These are phyloP conservation scores for Triplophysa dalaica DNA, from an alignment of 2,113 vertebrate genomes.

Conservation along the genomic window DNA sequence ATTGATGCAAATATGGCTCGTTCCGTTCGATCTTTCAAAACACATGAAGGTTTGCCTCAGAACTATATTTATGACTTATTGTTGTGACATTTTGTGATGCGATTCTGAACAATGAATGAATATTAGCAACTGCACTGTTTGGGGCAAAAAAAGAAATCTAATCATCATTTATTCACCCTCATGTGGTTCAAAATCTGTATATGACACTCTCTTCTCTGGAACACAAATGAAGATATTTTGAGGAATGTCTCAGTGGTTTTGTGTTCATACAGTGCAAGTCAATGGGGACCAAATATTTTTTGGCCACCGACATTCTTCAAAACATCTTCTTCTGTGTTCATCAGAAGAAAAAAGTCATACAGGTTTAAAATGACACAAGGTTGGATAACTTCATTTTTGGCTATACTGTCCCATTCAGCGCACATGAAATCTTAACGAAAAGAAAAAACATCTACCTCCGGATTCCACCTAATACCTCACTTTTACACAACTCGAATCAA, in stretches of 20 bases:
- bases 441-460: slow-evolving; percentile 18
- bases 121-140: slow-evolving; percentile 16
- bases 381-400: too few relatives aligned
- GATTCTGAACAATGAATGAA: neutral
- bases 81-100: neutral
- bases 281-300: too few relatives aligned
- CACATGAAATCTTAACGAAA: neutral
- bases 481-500: slow-evolving; percentile 21
- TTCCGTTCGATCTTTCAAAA: neutral
- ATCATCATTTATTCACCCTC: too few relatives aligned
- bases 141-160: neutral
- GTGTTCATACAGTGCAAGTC: too few relatives aligned
- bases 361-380: too few relatives aligned
- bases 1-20: neutral
- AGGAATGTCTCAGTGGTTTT: too few relatives aligned
- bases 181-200: too few relatives aligned
- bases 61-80: neutral
- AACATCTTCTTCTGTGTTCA: too few relatives aligned
- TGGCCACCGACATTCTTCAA: too few relatives aligned
- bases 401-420: neutral
- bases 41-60: neutral
- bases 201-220: too few relatives aligned
- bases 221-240: too few relatives aligned
- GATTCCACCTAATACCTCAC: slow-evolving; percentile 40
- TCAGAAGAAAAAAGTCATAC: too few relatives aligned